Conservation (phyloP, 2,113 vertebrate species). For the Rhegmatorhina hoffmannsi region DNA sequence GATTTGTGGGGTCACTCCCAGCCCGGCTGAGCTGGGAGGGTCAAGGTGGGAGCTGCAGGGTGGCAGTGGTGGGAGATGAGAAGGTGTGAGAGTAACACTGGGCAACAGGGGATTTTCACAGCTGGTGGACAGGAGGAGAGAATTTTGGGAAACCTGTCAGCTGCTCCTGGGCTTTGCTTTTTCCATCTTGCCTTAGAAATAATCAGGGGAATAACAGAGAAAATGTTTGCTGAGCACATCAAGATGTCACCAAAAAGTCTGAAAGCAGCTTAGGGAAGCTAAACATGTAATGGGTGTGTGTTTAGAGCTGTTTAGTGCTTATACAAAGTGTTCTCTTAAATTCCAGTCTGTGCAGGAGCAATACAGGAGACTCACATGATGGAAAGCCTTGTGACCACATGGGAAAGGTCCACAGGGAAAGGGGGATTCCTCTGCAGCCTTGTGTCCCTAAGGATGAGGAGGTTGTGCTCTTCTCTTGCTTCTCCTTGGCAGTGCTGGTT, state of each 20-base stretch:
- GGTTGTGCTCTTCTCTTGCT: neutral
- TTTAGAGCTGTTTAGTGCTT: neutral
- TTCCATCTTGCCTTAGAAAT: neutral
- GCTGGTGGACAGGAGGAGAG: neutral
- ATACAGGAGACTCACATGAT: accelerated
- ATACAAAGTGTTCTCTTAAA: neutral
- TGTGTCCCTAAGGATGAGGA: neutral
- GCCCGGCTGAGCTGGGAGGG: neutral
- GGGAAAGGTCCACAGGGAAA: neutral
- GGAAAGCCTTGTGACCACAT: neutral
- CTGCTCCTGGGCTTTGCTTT: neutral
- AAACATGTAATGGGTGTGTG: neutral
- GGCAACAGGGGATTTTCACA: neutral
- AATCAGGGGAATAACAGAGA: accelerated
- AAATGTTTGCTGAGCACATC: neutral
- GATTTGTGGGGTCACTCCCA: neutral
- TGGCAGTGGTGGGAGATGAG: neutral
- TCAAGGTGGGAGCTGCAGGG: neutral
- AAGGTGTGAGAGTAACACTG: neutral
- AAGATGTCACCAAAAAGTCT: neutral
- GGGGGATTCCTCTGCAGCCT: neutral
- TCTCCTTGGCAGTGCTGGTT: neutral
- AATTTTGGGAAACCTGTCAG: neutral
- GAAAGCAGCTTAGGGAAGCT: neutral
- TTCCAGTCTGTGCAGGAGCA: neutral